phyloP scores from a whole-genome alignment of 2,888 invertebrate species.

The Neoitamus cyanurus region DNA sequence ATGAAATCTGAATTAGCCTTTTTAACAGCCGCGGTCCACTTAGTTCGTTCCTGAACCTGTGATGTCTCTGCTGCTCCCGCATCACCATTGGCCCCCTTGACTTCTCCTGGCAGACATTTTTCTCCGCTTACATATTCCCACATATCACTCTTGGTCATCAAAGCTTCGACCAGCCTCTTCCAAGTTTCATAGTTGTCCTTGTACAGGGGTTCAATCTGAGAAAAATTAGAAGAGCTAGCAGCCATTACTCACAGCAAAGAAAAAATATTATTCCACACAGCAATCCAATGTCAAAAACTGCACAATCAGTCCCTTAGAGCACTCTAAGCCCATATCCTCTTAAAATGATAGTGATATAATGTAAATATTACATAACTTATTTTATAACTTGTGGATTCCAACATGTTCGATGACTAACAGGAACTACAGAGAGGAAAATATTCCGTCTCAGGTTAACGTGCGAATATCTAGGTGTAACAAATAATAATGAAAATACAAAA shows the following conservation, averaged over 20 bases:
- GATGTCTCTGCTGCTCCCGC: no score
- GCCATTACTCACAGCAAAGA: neutral
- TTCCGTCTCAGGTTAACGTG: no score
- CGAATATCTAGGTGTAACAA: no score
- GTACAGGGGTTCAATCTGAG: neutral
- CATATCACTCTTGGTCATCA: neutral
- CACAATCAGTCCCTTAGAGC: neutral
- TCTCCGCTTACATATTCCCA: conserved; percentile 17
- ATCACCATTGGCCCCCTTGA: neutral
- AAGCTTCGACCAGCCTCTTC: conserved; percentile 9
- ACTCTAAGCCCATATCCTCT: neutral
- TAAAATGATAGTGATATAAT: no score
- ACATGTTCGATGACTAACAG: no score
- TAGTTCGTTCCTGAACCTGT: neutral
- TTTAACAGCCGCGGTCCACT: neutral
- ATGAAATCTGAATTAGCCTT: conserved; percentile 45
- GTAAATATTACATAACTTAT: no score
- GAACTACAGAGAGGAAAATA: no score
- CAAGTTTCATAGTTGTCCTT: conserved; percentile 16
- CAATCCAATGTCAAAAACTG: neutral
- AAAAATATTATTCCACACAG: neutral
- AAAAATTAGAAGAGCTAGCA: neutral
- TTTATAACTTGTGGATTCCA: no score
- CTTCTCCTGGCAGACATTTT: neutral
- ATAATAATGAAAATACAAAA: no score